Conservation (phyloP, 2,113 vertebrate species). For the Xiphophorus hellerii region DNA sequence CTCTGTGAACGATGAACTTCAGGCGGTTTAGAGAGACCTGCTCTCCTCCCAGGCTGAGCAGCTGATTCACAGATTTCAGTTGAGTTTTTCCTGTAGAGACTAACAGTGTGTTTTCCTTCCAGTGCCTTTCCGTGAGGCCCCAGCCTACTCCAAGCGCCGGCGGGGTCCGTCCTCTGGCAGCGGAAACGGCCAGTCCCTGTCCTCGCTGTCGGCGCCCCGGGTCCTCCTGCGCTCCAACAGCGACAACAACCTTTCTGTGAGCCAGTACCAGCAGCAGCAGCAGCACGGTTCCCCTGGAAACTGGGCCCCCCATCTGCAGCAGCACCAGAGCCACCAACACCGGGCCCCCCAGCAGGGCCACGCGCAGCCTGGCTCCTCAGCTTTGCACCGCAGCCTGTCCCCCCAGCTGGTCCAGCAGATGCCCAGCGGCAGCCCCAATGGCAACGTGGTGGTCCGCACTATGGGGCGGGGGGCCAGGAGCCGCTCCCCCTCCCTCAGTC, state of each 20-base stretch:
- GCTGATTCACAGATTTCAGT: background rate
- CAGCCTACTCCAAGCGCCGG: constrained; percentile 90
- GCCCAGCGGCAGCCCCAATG: constrained; percentile 88
- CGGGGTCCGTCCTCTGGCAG: constrained; percentile 81
- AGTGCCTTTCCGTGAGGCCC: constrained; percentile 97
- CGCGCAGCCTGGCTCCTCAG: constrained; percentile 77
- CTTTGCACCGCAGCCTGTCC: constrained; percentile 92
- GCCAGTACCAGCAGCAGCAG: constrained; percentile 63
- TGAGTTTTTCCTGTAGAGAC: background rate
- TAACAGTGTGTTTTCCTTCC: background rate
- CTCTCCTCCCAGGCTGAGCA: background rate
- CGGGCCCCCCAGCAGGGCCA: constrained; percentile 81
- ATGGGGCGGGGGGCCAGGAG: constrained; percentile 83
- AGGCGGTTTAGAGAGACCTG: background rate
- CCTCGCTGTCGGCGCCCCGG: constrained; percentile 87
- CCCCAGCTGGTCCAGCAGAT: constrained; percentile 92
- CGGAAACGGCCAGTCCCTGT: constrained; percentile 79
- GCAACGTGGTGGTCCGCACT: constrained; percentile 85
- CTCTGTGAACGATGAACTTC: background rate
- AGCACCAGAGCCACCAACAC: constrained; percentile 47
- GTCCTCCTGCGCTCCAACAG: constrained; percentile 95
- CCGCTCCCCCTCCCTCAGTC: constrained; percentile 92
- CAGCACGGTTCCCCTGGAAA: constrained; percentile 44
- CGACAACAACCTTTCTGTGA: constrained; percentile 88
- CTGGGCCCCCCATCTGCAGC: constrained; percentile 59